Evolutionary conservation across 2,797 vertebrate genomes (phyloP).

Genomic region (Moxostoma hubbsi): DNA sequence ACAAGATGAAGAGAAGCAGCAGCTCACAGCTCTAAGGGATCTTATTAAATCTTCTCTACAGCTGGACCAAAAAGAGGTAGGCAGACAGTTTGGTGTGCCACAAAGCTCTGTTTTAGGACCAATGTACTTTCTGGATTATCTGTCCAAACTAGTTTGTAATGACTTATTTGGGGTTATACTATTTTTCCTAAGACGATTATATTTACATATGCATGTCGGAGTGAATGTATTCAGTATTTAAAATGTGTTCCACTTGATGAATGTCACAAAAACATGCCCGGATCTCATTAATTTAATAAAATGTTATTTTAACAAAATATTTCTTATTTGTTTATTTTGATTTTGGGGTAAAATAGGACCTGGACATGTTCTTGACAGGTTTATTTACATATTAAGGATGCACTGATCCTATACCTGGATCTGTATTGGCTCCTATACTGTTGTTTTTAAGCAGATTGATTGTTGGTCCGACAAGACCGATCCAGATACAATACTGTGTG

Average conservation of each 20-base stretch:
- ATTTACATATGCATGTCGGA: not conserved
- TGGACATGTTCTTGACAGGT: too few species aligned
- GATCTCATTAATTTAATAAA: too few species aligned
- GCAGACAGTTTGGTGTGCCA: constrained; percentile 56
- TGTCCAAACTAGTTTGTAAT: not conserved
- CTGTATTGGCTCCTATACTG: too few species aligned
- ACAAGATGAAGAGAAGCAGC: constrained; percentile 98
- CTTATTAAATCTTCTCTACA: constrained; percentile 97
- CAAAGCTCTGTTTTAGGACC: constrained; percentile 12
- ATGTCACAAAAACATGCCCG: too few species aligned
- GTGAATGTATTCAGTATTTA: not conserved
- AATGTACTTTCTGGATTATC: not conserved
- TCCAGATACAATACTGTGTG: too few species aligned
- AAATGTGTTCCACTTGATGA: not conserved
- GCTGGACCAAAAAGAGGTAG: constrained; percentile 98
- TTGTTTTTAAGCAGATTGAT: too few species aligned
- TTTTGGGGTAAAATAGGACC: too few species aligned
- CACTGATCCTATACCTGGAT: too few species aligned
- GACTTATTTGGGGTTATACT: not conserved
- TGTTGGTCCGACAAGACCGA: too few species aligned
- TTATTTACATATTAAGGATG: too few species aligned
- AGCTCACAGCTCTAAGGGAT: constrained; percentile 93
- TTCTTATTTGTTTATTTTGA: too few species aligned
- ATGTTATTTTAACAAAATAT: too few species aligned
- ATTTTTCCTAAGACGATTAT: not conserved